Percentiles rank a stretch among this genome's conserved stretches.
Conservation (phyloP, 2,888 invertebrate genomes). For the Ichneumon xanthorius region DNA sequence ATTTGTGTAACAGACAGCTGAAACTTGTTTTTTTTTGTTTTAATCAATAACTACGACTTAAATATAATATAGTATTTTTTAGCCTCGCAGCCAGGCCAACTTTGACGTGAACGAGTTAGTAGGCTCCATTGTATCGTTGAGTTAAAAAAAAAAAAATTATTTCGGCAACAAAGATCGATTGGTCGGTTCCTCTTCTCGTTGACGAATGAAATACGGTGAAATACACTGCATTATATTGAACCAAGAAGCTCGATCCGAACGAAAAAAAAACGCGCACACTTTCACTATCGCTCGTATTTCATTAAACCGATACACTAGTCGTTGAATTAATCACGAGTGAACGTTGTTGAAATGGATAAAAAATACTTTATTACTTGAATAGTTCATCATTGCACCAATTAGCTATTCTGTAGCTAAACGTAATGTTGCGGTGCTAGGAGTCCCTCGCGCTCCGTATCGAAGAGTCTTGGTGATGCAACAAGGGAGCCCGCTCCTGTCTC, state of each 20-base stretch:
- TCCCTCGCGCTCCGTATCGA: slow-evolving; percentile 79
- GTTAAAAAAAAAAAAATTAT: slow-evolving; percentile 23
- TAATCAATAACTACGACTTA: slow-evolving; percentile 68
- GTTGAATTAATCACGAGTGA: slow-evolving; percentile 64
- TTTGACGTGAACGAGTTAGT: slow-evolving; percentile 61
- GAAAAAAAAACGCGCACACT: slow-evolving; percentile 20
- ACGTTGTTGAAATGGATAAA: slow-evolving; percentile 66
- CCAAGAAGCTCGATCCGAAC: background rate
- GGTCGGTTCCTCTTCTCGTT: slow-evolving; percentile 17
- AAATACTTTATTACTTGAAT: slow-evolving; percentile 71
- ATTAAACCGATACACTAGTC: slow-evolving; percentile 32
- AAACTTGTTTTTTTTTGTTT: slow-evolving; percentile 37
- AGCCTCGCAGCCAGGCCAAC: slow-evolving; percentile 69
- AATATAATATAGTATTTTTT: slow-evolving; percentile 67
- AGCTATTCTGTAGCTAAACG: slow-evolving; percentile 66
- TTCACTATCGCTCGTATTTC: slow-evolving; percentile 13
- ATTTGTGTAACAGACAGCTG: slow-evolving; percentile 43
- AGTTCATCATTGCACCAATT: slow-evolving; percentile 74
- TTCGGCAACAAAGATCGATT: slow-evolving; percentile 63
- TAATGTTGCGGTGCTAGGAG: slow-evolving; percentile 75
- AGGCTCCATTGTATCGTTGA: slow-evolving; percentile 73
- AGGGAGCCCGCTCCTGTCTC: slow-evolving; percentile 81
- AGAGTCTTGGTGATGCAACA: slow-evolving; percentile 81
- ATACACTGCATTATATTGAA: background rate
- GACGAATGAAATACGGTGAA: slow-evolving; percentile 44